A percentile compares a stretch with the other conserved stretches of the same genome.
Conservation (phyloP, 2,797 vertebrate genomes). For the Chloroceryle amazona region DNA sequence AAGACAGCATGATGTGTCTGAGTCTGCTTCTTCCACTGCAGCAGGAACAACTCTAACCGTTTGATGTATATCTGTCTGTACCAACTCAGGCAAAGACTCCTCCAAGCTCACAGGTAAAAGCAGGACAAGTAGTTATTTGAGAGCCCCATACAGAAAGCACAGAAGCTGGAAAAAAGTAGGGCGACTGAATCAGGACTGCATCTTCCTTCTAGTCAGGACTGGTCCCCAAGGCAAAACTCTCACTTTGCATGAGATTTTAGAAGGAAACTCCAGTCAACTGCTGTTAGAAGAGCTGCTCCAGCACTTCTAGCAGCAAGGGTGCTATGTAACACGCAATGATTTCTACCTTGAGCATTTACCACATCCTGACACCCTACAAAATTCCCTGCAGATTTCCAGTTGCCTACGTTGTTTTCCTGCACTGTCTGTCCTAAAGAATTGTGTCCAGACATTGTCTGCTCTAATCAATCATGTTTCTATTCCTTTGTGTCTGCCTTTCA, state of each 20-base stretch:
- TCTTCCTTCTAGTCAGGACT: neutral
- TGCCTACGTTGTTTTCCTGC: neutral
- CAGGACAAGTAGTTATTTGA: neutral
- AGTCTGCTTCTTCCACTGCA: neutral
- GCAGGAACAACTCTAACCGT: neutral
- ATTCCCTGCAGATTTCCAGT: constrained; percentile 8
- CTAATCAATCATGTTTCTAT: neutral
- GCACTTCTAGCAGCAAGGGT: neutral
- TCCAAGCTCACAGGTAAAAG: neutral
- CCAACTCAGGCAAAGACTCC: neutral
- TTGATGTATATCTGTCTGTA: neutral
- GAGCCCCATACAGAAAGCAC: neutral
- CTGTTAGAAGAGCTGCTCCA: neutral
- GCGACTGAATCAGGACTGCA: neutral
- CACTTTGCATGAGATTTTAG: neutral
- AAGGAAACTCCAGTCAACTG: neutral
- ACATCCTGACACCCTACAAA: neutral
- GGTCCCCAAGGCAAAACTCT: neutral
- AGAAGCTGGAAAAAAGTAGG: neutral
- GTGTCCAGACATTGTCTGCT: neutral
- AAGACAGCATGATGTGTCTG: neutral
- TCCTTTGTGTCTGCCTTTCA: neutral
- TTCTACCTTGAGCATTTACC: neutral
- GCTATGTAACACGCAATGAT: neutral
- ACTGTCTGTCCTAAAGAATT: neutral